Evolutionary conservation across 2,113 vertebrate species (phyloP).

Genomic region (Onychostruthus taczanowskii): DNA sequence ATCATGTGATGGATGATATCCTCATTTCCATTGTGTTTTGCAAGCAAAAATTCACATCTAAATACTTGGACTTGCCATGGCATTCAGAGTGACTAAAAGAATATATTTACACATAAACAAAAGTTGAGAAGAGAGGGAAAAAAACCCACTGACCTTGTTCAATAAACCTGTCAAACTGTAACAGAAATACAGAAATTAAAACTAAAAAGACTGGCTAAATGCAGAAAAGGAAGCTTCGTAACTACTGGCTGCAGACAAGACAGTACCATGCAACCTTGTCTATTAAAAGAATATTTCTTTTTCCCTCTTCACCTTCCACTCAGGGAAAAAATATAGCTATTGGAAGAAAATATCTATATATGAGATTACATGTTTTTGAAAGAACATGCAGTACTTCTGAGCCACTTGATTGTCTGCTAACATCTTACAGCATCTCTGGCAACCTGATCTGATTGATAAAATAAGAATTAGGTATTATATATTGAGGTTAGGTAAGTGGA

Average conservation of each 20-base stretch:
- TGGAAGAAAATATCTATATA: neutral
- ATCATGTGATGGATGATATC: neutral
- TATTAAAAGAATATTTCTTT: neutral
- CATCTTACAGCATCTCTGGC: neutral
- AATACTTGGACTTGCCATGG: neutral
- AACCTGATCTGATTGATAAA: conserved; percentile 2
- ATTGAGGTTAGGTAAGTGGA: conserved; percentile 32
- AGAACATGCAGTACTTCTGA: neutral
- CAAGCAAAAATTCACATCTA: neutral
- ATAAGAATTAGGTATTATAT: conserved; percentile 9
- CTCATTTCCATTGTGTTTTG: neutral
- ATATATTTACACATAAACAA: neutral
- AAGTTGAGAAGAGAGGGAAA: neutral
- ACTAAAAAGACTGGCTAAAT: neutral
- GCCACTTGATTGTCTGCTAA: neutral
- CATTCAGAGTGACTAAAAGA: neutral
- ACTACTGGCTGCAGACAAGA: neutral
- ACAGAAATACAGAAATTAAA: neutral
- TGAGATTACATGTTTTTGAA: neutral
- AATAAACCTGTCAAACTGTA: neutral
- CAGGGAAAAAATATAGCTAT: neutral
- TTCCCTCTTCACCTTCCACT: neutral
- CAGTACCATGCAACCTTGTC: neutral
- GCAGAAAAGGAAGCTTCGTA: neutral
- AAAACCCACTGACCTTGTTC: neutral